Base-by-base conservation (phyloP, 2,113 vertebrate genomes). In the Pelodiscus sinensis region DNA sequence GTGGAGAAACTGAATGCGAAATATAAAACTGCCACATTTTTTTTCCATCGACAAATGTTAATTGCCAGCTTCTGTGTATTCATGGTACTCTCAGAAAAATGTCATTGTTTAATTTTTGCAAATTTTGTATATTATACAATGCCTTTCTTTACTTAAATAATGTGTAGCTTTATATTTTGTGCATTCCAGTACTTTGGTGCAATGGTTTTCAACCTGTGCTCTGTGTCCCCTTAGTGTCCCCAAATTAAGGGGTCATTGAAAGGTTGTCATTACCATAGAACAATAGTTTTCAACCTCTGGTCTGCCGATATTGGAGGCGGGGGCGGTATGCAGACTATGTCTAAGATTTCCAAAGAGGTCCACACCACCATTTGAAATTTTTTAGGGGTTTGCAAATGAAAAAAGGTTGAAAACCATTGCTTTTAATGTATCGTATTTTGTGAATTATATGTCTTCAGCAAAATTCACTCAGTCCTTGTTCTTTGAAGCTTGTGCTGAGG, bases 401-500 rank as follows among this genome's bases (percentile, higher is more conserved):
- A 68, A 21, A 35, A 35, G n/a, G 16, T 71, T 35, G 65, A 71
- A 71, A 71, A 35, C 18, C 31, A 71, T 16, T 71, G 65, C 44
- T 29, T 68, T 65, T 68, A 97, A 96, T 98, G 97, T 97, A 97
- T 95, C 96, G 98, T 98, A 98, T 96, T 97, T 98, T 96, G 98
- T 98, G 98, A 96, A 92, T 97, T 97, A 96, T 91, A 97, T 94
- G 97, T 97, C 94, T 98, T 96, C 22, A 86, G 97, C 97, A 94
- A 96, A 97, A 97, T 94, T 95, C 77, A 97, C 97, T 97, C 97
- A 97, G 97, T 97, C 95, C 97, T 97, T 96, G 96, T 93, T 98
- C 97, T 95, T 95, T 92, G 95, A 98, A 97, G 97, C 97, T 98
- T 97, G 96, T 98, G 98, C 97, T 98, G 97, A 98, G 96, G 94